Conservation (phyloP, 2,113 vertebrate species). For the Rhabdornis inornatus region DNA sequence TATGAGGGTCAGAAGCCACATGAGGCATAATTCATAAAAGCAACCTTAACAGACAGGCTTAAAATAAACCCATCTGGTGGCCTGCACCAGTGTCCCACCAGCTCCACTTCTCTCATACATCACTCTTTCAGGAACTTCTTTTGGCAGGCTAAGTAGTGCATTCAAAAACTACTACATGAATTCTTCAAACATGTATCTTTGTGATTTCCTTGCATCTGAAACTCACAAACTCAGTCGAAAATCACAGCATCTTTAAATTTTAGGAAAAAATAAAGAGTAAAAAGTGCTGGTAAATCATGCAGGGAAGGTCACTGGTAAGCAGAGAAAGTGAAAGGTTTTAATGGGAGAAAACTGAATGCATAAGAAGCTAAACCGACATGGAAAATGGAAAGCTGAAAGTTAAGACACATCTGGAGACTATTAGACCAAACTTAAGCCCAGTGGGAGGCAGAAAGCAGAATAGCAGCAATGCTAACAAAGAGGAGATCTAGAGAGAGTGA, state of each 20-base stretch:
- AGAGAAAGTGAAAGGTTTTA: background rate
- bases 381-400: conserved; percentile 17
- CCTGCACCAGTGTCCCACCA: background rate
- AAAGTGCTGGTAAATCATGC: background rate
- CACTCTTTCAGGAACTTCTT: background rate
- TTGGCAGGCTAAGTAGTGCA: background rate
- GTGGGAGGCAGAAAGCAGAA: conserved; percentile 48
- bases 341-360: background rate
- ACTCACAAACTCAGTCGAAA: background rate
- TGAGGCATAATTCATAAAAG: background rate
- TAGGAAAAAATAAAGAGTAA: background rate
- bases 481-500: background rate
- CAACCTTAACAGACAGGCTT: background rate
- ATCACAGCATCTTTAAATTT: background rate
- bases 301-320: background rate
- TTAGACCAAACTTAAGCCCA: conserved; percentile 15
- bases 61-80: background rate
- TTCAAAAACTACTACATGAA: background rate
- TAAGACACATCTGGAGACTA: conserved; percentile 52
- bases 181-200: background rate
- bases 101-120: background rate
- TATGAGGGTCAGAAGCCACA: background rate
- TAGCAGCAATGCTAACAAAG: conserved; percentile 7
- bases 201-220: background rate
- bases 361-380: background rate